Base-by-base conservation (phyloP, 2,113 vertebrate species). In the Lagopus leucura region DNA sequence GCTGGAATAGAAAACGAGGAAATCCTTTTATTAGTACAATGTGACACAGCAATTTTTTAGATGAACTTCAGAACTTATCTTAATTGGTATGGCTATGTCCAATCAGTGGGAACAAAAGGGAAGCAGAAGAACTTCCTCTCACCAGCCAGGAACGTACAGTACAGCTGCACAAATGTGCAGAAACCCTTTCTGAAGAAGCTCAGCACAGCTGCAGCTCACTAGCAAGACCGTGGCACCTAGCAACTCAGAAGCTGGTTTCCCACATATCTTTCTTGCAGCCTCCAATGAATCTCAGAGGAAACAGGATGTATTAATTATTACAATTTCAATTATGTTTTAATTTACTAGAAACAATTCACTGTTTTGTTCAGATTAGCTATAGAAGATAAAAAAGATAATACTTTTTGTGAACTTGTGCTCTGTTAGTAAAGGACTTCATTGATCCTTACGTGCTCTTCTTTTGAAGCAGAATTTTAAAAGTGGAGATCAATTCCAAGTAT, bases 401-500 rank as follows among this genome's bases (percentile, higher is more conserved):
- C 16, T 87, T 60, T 48, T 32, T 8, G 30, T 43, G 28, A 72
- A 88, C 45, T 58, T 81, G 15, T 6, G 28, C 42, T 78, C 30
- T 38, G 40, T 36, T 71, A 64, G 24, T 67, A 81, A 82, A 89
- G 20, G 38, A 34, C 48, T 42, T 75, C 43, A 63, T 30, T 76
- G 47, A 75, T 72, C 63, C 98, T 98, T 97, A 99, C 98, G 66
- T 91, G 98, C 98, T 97, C 92, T 98, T 98, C 67, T 97, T 98
- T 79, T 98, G 92, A 93, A 99, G 96, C 81, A 99, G 96, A 27
- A 94, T 69, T 96, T 99, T 99, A 96, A 99, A 99, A 89, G 99
- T 99, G 27, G 98, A 99, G 93, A 99, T 99, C 79, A 99, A 97
- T 94, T 99, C 98, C 80, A 99, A 95, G 81, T 99, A 99, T 25